A percentile compares a stretch with the other conserved stretches of the same genome.
These are phyloP conservation scores for Macrobrachium rosenbergii DNA, from an alignment of 1,140 invertebrate genomes.

Conservation along the genomic window DNA sequence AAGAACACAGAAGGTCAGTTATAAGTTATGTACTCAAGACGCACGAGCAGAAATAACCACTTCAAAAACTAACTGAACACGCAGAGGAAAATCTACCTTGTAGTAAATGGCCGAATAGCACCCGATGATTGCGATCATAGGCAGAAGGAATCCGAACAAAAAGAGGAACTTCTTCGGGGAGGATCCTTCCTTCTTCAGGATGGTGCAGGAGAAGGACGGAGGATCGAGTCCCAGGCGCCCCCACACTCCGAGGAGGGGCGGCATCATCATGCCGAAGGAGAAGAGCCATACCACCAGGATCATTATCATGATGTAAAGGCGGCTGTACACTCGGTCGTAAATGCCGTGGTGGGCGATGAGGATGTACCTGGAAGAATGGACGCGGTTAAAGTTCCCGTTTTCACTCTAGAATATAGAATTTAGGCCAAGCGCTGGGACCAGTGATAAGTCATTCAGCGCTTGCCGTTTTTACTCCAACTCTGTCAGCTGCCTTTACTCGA, in stretches of 20 bases:
- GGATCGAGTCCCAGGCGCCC: slow-evolving; percentile 83
- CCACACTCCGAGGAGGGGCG: slow-evolving; percentile 85
- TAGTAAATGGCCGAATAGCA: slow-evolving; percentile 90
- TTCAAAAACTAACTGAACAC: too few relatives aligned
- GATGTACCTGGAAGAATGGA: slow-evolving; percentile 77
- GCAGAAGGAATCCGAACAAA: slow-evolving; percentile 82
- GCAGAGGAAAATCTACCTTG: slow-evolving; percentile 73
- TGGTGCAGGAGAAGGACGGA: slow-evolving; percentile 87
- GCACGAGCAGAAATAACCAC: too few relatives aligned
- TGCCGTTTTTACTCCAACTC: too few relatives aligned
- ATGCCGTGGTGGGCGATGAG: slow-evolving; percentile 83
- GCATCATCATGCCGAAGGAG: slow-evolving; percentile 77
- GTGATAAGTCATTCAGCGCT: too few relatives aligned
- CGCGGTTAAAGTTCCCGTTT: neutral
- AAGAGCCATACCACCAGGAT: slow-evolving; percentile 83
- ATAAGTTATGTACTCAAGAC: too few relatives aligned
- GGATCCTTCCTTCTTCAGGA: slow-evolving; percentile 77
- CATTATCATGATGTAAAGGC: slow-evolving; percentile 79
- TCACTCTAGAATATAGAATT: too few relatives aligned
- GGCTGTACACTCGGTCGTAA: slow-evolving; percentile 83
- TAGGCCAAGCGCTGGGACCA: too few relatives aligned
- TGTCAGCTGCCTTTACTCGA: too few relatives aligned
- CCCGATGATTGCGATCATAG: slow-evolving; percentile 86
- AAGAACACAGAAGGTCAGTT: too few relatives aligned
- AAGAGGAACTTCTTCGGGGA: slow-evolving; percentile 91